Evolutionary conservation across 2,888 invertebrate species (phyloP).

Genomic region (Sminthurinus aureus): DNA sequence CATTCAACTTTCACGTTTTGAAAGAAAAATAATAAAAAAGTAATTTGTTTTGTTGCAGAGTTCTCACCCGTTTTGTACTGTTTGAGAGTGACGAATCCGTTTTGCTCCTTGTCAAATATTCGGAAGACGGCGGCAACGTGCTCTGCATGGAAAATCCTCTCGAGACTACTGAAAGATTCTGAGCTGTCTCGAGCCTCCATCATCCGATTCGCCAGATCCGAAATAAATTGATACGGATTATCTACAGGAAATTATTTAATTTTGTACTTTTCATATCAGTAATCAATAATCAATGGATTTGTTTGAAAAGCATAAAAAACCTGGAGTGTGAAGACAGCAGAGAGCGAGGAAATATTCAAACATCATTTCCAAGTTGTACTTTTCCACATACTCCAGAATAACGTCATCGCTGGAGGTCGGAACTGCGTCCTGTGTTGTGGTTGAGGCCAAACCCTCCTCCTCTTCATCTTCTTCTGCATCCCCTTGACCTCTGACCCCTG

Average conservation of each 20-base stretch:
- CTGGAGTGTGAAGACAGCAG: slow-evolving; percentile 16
- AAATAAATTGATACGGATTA: slow-evolving; percentile 36
- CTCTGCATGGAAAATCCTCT: slow-evolving; percentile 12
- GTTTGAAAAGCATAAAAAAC: slow-evolving; percentile 1
- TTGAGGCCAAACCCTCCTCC: neutral
- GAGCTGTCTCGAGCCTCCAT: slow-evolving; percentile 16
- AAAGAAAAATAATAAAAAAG: no score
- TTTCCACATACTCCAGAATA: slow-evolving; percentile 24
- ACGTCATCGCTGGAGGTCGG: slow-evolving; percentile 13
- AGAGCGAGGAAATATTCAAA: slow-evolving; percentile 37
- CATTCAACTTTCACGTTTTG: neutral
- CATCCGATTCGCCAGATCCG: slow-evolving; percentile 26
- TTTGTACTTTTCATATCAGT: no score
- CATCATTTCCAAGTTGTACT: slow-evolving; percentile 28
- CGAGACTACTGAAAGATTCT: slow-evolving; percentile 19
- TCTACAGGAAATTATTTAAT: slow-evolving; percentile 19
- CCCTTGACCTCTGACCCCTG: neutral
- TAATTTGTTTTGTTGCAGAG: neutral
- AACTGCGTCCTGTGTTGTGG: neutral
- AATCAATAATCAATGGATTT: neutral
- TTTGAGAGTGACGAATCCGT: slow-evolving; percentile 21
- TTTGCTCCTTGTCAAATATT: slow-evolving; percentile 39
- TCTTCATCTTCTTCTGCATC: neutral
- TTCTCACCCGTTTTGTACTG: slow-evolving; percentile 36
- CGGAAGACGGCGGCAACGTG: slow-evolving; percentile 29